Percentiles rank a stretch among this genome's conserved stretches.
These are phyloP conservation scores for Daphoenositta chrysoptera DNA, from an alignment of 2,113 vertebrate species.

Conservation along the genomic window DNA sequence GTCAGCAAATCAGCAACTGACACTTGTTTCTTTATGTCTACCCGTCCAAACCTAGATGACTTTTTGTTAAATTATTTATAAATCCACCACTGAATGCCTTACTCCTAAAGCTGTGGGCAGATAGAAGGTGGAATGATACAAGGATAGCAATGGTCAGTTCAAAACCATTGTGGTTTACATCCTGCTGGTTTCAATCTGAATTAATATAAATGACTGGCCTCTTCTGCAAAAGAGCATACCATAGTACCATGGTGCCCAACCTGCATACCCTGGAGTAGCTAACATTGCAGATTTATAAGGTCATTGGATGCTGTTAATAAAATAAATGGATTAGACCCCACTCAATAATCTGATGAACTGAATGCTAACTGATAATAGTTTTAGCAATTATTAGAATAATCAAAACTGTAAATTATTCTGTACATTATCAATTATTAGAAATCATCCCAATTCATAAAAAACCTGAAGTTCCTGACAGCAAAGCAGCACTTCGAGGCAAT, in stretches of 20 bases:
- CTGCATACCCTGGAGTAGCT: not conserved
- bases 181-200: not conserved
- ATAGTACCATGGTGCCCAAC: not conserved
- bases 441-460: not conserved
- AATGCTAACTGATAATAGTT: not conserved
- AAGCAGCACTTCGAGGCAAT: not conserved
- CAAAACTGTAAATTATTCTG: not conserved
- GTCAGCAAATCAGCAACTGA: not conserved
- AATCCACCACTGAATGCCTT: not conserved
- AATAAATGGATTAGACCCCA: constrained; percentile 10
- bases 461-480: not conserved
- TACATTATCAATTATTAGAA: not conserved
- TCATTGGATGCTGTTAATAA: not conserved
- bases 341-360: not conserved
- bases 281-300: constrained; percentile 3
- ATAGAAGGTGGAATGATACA: not conserved
- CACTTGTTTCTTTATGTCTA: not conserved
- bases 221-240: not conserved
- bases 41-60: not conserved
- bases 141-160: not conserved
- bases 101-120: not conserved
- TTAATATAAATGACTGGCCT: not conserved
- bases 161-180: not conserved
- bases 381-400: not conserved
- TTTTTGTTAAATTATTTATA: not conserved